phyloP scores from a whole-genome alignment of 1,140 invertebrate species.

The Lineus longissimus region DNA sequence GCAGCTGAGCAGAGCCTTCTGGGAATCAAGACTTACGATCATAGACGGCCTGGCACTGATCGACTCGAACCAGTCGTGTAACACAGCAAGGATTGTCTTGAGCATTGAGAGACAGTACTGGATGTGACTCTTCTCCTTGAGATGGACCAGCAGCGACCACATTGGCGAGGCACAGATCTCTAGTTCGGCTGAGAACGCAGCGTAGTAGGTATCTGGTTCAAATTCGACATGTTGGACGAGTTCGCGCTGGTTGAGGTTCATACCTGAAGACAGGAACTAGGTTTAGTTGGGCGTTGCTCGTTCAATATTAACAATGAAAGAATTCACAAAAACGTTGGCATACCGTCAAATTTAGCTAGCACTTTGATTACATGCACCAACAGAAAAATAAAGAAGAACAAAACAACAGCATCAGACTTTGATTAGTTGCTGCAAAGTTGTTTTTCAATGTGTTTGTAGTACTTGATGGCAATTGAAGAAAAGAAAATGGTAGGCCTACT shows the following conservation, averaged over 20 bases:
- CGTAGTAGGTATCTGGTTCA: constrained; percentile 94
- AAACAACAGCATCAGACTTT: too few relatives aligned
- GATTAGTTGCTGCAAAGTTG: too few relatives aligned
- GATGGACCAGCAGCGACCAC: constrained; percentile 90
- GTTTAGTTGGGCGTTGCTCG: too few relatives aligned
- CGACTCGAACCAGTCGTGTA: constrained; percentile 82
- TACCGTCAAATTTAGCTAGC: too few relatives aligned
- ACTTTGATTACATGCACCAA: too few relatives aligned
- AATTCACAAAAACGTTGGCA: constrained; percentile 15
- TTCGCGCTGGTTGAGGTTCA: constrained; percentile 92
- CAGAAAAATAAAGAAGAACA: too few relatives aligned
- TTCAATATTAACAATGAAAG: neutral
- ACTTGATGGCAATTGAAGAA: too few relatives aligned
- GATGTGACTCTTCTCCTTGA: constrained; percentile 65
- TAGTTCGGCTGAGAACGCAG: constrained; percentile 92
- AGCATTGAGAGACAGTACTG: constrained; percentile 26
- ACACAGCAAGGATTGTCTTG: constrained; percentile 51
- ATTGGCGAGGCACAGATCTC: constrained; percentile 94
- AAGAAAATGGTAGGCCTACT: too few relatives aligned
- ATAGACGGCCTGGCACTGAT: constrained; percentile 70
- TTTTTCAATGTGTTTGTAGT: too few relatives aligned
- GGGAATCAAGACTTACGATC: constrained; percentile 58
- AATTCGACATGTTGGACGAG: constrained; percentile 89
- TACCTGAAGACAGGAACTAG: constrained; percentile 60
- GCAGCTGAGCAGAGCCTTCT: neutral